Evolutionary conservation across 2,888 invertebrate genomes (phyloP).

Genomic region (Chymomyza amoena): DNA sequence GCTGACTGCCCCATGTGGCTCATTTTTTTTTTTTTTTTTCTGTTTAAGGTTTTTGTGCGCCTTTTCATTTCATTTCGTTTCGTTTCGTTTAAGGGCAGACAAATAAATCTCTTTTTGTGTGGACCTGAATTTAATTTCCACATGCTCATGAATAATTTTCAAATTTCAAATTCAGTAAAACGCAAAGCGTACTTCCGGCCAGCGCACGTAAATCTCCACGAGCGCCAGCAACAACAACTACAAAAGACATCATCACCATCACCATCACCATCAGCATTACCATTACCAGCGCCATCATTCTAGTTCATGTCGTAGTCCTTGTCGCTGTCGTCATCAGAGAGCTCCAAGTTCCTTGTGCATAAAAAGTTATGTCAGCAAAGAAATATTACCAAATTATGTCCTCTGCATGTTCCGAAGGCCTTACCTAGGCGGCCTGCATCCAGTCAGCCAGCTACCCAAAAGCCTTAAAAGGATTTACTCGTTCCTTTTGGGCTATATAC

Average conservation of each 20-base stretch:
- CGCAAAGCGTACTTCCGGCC: conserved; percentile 67
- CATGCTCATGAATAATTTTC: conserved; percentile 77
- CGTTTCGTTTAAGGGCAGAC: conserved; percentile 32
- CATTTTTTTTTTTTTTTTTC: conserved; percentile 6
- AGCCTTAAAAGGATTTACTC: conserved; percentile 1
- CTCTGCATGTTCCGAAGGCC: background rate
- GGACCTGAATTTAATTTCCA: conserved; percentile 76
- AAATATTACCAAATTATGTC: conserved; percentile 64
- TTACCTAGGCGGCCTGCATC: conserved; percentile 39
- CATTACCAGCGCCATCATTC: background rate
- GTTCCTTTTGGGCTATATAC: background rate
- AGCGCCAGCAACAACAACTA: background rate
- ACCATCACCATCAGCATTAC: no score
- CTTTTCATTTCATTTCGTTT: conserved; percentile 58
- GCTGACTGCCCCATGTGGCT: conserved; percentile 29
- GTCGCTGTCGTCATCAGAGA: conserved; percentile 8
- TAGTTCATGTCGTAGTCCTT: conserved; percentile 33
- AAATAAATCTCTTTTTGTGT: conserved; percentile 74
- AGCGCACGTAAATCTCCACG: conserved; percentile 19
- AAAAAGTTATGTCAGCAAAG: conserved; percentile 68
- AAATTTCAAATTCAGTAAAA: conserved; percentile 74
- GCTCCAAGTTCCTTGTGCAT: conserved; percentile 41
- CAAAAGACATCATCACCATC: background rate
- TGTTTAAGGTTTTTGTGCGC: conserved; percentile 8
- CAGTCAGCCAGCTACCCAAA: background rate